phyloP scores from a whole-genome alignment of 1,140 invertebrate species.

The Eulimnadia texana region DNA sequence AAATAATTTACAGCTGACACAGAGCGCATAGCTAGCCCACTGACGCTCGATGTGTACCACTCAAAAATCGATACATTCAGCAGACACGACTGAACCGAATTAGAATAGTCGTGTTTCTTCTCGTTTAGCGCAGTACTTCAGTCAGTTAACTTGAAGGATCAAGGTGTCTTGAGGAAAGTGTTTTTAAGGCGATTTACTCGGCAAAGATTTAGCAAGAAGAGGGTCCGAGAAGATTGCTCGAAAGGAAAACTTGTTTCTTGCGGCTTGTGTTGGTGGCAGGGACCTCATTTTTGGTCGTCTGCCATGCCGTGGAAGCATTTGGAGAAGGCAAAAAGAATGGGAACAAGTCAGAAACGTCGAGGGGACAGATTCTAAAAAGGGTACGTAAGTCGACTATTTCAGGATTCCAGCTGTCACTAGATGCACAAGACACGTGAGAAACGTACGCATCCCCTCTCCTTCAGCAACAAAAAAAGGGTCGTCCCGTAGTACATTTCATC shows the following conservation, averaged over 20 bases:
- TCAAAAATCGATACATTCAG: background rate
- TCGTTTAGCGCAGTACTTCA: background rate
- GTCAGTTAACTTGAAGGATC: no score
- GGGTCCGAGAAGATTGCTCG: no score
- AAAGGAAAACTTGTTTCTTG: no score
- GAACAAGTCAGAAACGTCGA: background rate
- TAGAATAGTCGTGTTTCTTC: background rate
- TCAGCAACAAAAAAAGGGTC: background rate
- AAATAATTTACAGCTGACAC: background rate
- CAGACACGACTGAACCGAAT: background rate
- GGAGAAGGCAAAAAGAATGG: background rate
- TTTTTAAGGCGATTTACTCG: no score
- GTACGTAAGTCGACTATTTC: background rate
- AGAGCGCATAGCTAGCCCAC: background rate
- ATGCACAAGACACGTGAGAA: background rate
- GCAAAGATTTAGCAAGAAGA: no score
- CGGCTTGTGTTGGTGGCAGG: no score
- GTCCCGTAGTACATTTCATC: background rate
- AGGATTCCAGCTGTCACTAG: background rate
- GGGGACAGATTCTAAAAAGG: background rate
- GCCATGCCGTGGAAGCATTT: background rate
- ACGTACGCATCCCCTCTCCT: background rate
- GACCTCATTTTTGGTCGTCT: background rate
- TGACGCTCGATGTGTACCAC: background rate
- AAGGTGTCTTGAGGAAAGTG: no score